A percentile compares a stretch with the other conserved stretches of the same genome.
phyloP scores from a whole-genome alignment of 2,113 vertebrate genomes.

The Tyto alba region DNA sequence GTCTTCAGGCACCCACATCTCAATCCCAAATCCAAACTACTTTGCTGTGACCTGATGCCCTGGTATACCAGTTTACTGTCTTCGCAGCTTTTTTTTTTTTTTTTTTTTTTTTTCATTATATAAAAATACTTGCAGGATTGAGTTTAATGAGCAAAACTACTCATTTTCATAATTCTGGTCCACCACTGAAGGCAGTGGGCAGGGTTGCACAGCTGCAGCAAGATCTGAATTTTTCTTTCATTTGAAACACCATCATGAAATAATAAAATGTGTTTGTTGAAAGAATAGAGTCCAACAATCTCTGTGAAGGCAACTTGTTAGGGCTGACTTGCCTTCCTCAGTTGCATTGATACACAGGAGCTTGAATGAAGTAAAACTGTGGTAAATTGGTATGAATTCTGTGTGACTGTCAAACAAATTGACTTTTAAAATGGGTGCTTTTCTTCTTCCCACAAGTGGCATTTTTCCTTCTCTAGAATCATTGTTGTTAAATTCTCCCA shows the following conservation, averaged over 20 bases:
- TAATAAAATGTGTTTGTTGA: not conserved
- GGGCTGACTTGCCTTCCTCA: not conserved
- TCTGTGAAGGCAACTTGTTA: accelerated
- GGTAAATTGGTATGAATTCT: not conserved
- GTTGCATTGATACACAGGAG: not conserved
- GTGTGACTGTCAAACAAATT: not conserved
- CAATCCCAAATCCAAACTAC: not conserved
- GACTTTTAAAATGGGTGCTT: not conserved
- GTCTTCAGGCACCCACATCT: accelerated
- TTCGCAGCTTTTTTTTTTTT: not conserved
- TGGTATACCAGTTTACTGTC: not conserved
- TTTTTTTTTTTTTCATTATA: no score
- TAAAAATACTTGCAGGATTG: not conserved
- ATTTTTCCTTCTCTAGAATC: not conserved
- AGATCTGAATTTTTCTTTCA: not conserved
- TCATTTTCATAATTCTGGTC: not conserved
- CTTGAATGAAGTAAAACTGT: not conserved
- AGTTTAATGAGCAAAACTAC: not conserved
- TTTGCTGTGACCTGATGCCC: not conserved
- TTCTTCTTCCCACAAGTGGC: not conserved
- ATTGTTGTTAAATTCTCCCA: not conserved
- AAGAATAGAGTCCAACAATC: not conserved
- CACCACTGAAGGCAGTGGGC: not conserved
- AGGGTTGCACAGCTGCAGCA: not conserved
- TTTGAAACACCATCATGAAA: not conserved